A percentile compares a stretch with the other conserved stretches of the same genome.
phyloP scores from a whole-genome alignment of 2,797 vertebrate species.

The Malacoctenus gilli region DNA sequence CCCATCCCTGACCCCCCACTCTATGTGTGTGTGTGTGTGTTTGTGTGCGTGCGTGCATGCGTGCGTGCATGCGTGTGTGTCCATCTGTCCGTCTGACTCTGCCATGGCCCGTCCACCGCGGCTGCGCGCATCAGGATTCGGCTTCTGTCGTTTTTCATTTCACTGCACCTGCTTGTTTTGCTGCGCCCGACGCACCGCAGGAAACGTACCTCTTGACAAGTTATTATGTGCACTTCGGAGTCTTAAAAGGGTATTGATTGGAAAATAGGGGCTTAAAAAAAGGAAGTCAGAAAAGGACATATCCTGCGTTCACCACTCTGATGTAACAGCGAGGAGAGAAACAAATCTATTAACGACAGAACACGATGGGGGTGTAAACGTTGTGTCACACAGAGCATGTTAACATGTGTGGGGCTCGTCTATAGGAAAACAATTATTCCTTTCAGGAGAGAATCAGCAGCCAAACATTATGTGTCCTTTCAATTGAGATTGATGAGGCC shows the following conservation, averaged over 20 bases:
- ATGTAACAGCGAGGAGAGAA: constrained; percentile 5
- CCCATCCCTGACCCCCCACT: constrained; percentile 15
- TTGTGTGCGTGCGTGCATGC: constrained; percentile 20
- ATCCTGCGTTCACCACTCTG: constrained; percentile 7
- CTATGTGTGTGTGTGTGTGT: constrained; percentile 15
- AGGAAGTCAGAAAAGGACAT: not conserved
- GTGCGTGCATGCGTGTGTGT: constrained; percentile 21
- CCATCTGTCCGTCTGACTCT: constrained; percentile 20
- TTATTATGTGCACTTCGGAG: constrained; percentile 10
- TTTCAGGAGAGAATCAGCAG: constrained; percentile 2
- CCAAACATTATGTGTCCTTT: not conserved
- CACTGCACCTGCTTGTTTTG: constrained; percentile 18
- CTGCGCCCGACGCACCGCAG: constrained; percentile 7
- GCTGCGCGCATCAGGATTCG: constrained; percentile 46
- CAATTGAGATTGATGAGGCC: constrained; percentile 3
- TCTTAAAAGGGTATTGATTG: constrained; percentile 13
- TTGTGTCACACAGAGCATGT: not conserved
- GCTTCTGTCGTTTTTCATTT: constrained; percentile 9
- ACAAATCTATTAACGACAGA: too few species aligned
- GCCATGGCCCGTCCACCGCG: constrained; percentile 30
- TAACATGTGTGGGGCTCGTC: too few species aligned
- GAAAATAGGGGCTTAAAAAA: constrained; percentile 18
- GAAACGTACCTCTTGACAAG: not conserved
- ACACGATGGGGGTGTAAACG: constrained; percentile 1
- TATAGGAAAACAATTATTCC: not conserved